These are phyloP conservation scores for Diachasma alloeum DNA, from an alignment of 1,140 invertebrate genomes.

Conservation along the genomic window DNA sequence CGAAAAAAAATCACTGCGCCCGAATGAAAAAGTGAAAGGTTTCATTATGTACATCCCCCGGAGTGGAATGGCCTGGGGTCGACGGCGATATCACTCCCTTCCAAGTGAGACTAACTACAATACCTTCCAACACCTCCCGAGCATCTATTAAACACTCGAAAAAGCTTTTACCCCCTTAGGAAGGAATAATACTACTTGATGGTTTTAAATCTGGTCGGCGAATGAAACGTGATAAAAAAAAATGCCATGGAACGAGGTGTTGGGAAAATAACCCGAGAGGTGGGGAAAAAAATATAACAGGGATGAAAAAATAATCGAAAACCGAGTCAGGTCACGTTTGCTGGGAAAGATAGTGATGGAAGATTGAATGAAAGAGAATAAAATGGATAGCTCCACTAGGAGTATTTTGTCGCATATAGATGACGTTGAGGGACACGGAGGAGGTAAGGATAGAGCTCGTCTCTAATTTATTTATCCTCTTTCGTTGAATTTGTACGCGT, in stretches of 20 bases:
- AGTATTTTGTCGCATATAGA: background rate
- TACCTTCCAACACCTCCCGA: constrained; percentile 23
- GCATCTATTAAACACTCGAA: constrained; percentile 41
- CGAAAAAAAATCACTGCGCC: background rate
- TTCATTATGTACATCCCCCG: background rate
- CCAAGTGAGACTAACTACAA: constrained; percentile 23
- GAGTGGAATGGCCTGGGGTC: background rate
- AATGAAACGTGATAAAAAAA: background rate
- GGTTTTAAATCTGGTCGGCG: background rate
- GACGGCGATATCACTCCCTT: constrained; percentile 18
- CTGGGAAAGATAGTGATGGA: constrained; percentile 6
- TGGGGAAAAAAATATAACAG: background rate
- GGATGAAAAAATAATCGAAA: background rate
- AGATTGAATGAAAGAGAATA: constrained; percentile 17
- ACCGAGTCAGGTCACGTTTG: constrained; percentile 15
- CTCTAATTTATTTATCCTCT: constrained; percentile 24
- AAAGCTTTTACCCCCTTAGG: constrained; percentile 44
- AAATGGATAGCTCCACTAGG: background rate
- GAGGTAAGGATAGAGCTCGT: constrained; percentile 8
- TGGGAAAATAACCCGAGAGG: background rate
- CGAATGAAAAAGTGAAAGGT: too few relatives aligned
- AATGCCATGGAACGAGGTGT: too few relatives aligned
- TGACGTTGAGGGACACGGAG: background rate
- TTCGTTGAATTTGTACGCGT: constrained; percentile 9
- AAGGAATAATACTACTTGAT: constrained; percentile 37